A percentile compares a stretch with the other conserved stretches of the same genome.
These are phyloP conservation scores for Lacerta agilis DNA, from an alignment of 2,797 vertebrate genomes.

Conservation along the genomic window DNA sequence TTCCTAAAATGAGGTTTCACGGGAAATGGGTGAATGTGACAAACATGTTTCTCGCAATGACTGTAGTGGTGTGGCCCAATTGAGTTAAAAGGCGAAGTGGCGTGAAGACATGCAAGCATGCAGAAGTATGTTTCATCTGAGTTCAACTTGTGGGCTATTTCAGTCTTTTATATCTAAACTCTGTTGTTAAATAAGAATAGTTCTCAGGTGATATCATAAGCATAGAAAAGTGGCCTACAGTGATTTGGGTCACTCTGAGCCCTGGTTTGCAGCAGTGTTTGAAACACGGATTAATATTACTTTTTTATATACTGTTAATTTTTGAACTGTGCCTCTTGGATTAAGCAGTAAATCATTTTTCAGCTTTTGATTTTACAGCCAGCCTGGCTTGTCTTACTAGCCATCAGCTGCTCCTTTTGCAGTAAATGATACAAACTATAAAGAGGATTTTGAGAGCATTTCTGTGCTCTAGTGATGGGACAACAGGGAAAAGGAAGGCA, in stretches of 20 bases:
- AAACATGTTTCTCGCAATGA: not conserved
- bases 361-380: slow-evolving; percentile 21
- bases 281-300: slow-evolving; percentile 6
- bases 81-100: not conserved
- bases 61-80: not conserved
- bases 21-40: no score
- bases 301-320: slow-evolving; percentile 18
- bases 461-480: not conserved
- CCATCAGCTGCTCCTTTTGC: slow-evolving; percentile 11
- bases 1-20: not conserved
- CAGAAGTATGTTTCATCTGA: not conserved
- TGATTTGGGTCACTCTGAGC: not conserved
- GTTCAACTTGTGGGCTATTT: not conserved
- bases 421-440: slow-evolving; percentile 22
- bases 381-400: slow-evolving; percentile 9
- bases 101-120: not conserved
- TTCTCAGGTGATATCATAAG: not conserved
- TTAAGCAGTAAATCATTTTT: not conserved
- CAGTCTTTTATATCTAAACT: not conserved
- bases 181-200: not conserved
- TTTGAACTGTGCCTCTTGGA: slow-evolving; percentile 10
- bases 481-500: not conserved
- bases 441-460: not conserved
- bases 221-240: not conserved
- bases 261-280: slow-evolving; percentile 10